Base-by-base conservation (phyloP, 2,888 invertebrate species). In the Germaria angustata region DNA sequence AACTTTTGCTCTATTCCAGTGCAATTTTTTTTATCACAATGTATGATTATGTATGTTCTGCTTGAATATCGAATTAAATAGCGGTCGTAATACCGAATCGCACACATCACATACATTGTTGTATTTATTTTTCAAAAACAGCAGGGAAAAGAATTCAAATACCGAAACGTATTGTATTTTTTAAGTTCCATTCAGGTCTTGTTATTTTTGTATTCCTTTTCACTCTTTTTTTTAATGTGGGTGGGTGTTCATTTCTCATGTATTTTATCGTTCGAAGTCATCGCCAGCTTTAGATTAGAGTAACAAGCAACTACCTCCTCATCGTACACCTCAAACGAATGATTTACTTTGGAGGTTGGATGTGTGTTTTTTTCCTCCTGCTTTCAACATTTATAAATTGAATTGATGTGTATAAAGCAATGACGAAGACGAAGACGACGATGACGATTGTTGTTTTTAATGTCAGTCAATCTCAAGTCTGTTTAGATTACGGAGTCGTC, bases 131-230 rank as follows among this genome's bases (percentile, higher is more conserved):
- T 9, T 11, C 8, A 46, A 46, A 41, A 55, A 28, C 7, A 39
- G 0, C 13, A n/a, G 1, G 22, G 24, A 20, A 55, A n/a, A 34
- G 46, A 61, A 28, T 8, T 34, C 22, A 34, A 77, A 49, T 53
- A 53, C 34, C 53, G 17, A 77, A 77, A 69, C 77, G 69, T 77
- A 69, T 61, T 68, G 66, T 28, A n/a, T 51, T 61, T 69, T 44
- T 69, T 15, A 32, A 39, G 46, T 36, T 39, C 17, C 59, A 72
- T 72, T 59, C 71, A 71, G 46, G 44, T 36, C 59, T 71, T 59
- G 57, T 71, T 71, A 24, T 72, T 71, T 46, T 22, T 22, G 24
- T 57, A 28, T 65, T 71, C 59, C 17, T 49, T 57, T 55, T 65
- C 22, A 36, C 22, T 55, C 6, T 49, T 41, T 55, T n/a, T n/a